Evolutionary conservation across 2,113 vertebrate species (phyloP).

Genomic region (Anarhynchus alexandrinus): DNA sequence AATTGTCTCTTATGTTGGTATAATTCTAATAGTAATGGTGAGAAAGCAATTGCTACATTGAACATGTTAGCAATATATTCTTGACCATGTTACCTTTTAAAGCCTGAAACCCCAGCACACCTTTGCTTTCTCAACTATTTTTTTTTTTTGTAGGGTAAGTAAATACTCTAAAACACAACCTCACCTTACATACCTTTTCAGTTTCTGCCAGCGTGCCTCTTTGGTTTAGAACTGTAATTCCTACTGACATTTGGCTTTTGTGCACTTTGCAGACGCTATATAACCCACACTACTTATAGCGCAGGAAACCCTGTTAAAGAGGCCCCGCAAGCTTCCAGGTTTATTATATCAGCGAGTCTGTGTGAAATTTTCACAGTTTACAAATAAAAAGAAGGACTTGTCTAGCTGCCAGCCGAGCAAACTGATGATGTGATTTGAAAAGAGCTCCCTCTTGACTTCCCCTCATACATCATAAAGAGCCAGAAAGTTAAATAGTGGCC

Average conservation of each 20-base stretch:
- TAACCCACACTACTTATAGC: neutral
- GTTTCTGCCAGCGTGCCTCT: neutral
- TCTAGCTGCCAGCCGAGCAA: constrained; percentile 13
- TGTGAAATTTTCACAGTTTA: constrained; percentile 56
- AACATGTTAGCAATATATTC: neutral
- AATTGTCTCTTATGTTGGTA: neutral
- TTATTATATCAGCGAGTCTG: neutral
- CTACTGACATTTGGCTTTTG: neutral
- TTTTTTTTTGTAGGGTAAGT: neutral
- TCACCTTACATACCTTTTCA: neutral
- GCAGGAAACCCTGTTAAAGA: neutral
- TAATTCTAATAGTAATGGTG: neutral
- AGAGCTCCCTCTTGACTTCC: neutral
- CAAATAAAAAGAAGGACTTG: constrained; percentile 42
- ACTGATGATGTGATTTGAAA: constrained; percentile 11
- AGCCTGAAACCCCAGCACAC: neutral
- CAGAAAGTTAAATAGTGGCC: constrained; percentile 38
- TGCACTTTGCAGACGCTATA: neutral
- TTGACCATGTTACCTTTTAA: neutral
- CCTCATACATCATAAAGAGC: neutral
- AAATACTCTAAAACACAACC: neutral
- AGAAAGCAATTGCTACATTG: neutral
- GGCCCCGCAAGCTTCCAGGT: neutral
- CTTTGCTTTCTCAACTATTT: neutral
- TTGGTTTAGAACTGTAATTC: neutral